Evolutionary conservation across 1,140 invertebrate genomes (phyloP).

Genomic region (Caerostris extrusa): DNA sequence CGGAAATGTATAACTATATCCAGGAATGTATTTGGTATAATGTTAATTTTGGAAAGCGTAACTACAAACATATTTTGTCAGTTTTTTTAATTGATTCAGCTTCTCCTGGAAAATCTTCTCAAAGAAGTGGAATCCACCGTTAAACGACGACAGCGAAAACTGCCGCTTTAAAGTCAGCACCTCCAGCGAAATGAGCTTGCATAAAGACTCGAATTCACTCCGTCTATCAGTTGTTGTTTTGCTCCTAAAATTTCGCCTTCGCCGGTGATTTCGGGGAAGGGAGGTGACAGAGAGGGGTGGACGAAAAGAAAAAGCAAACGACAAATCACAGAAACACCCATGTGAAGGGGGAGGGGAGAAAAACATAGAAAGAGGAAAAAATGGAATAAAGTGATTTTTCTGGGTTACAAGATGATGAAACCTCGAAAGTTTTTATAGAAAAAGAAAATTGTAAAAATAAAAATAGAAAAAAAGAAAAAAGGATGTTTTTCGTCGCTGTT

Average conservation of each 20-base stretch:
- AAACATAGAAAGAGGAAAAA: not conserved
- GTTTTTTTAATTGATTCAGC: too few species aligned
- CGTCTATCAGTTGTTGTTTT: not conserved
- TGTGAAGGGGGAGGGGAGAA: not conserved
- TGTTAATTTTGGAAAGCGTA: too few species aligned
- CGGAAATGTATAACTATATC: too few species aligned
- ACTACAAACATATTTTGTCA: too few species aligned
- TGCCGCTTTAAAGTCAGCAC: constrained; percentile 17
- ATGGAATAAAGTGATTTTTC: constrained; percentile 3
- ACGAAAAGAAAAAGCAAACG: not conserved
- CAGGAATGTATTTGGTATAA: too few species aligned
- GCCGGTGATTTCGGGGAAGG: not conserved
- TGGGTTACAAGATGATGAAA: constrained; percentile 49
- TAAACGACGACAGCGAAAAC: not conserved
- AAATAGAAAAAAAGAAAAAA: not conserved
- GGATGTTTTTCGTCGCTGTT: not conserved
- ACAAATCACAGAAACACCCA: constrained; percentile 21
- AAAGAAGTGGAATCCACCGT: not conserved
- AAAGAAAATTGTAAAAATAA: not conserved
- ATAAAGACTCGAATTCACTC: constrained; percentile 1
- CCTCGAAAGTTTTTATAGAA: not conserved
- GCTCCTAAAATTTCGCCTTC: not conserved
- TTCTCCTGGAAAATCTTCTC: too few species aligned
- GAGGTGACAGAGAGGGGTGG: not conserved
- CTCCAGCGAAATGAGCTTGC: constrained; percentile 42